These are phyloP conservation scores for Tachina grossa DNA, from an alignment of 2,888 invertebrate genomes.

Conservation along the genomic window DNA sequence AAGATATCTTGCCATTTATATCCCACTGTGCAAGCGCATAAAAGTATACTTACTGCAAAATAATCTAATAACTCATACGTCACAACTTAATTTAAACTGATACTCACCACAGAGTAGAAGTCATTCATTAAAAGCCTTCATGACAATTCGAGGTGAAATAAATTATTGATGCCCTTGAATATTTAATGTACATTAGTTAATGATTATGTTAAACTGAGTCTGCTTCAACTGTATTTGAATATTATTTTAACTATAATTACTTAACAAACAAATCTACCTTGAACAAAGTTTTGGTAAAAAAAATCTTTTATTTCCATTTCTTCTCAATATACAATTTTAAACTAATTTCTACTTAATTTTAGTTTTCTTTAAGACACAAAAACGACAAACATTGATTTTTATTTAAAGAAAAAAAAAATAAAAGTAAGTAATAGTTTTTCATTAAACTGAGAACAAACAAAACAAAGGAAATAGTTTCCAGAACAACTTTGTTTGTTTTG, in stretches of 20 bases:
- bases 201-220: neutral
- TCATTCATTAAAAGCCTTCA: too few species aligned
- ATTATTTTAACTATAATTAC: too few species aligned
- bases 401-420: neutral
- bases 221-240: neutral
- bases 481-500: conserved; percentile 1
- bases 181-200: too few species aligned
- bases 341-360: conserved; percentile 19
- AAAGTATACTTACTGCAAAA: too few species aligned
- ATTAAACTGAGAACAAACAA: conserved; percentile 29
- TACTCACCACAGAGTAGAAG: too few species aligned
- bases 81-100: too few species aligned
- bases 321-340: conserved; percentile 8
- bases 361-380: neutral
- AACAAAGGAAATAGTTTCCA: conserved; percentile 43
- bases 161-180: too few species aligned
- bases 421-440: conserved; percentile 50
- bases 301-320: conserved; percentile 35
- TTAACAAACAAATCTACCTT: too few species aligned
- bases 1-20: too few species aligned
- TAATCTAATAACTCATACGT: too few species aligned
- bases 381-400: conserved; percentile 25
- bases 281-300: neutral
- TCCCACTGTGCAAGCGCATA: too few species aligned
- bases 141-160: too few species aligned